Base-by-base conservation (phyloP, 2,888 invertebrate genomes). In the Melitaea athalia region DNA sequence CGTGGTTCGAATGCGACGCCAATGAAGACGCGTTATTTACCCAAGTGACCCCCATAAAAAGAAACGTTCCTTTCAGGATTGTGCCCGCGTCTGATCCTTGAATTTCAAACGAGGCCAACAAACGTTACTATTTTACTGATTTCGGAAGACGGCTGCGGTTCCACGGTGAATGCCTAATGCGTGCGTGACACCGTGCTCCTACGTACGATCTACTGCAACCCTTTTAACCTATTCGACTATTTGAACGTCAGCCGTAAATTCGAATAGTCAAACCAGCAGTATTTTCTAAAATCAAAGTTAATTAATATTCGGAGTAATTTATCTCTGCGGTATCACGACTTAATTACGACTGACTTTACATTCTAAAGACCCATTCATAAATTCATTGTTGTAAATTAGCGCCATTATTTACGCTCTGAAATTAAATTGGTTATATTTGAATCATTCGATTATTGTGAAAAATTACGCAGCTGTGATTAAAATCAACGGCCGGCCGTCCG, bases 1-100 rank as follows among this genome's bases (percentile, higher is more conserved):
- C 74, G 74, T 61, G 67, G 47, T 59, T 59, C 5, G 76, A 70
- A 73, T 75, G 57, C 57, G 63, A 61, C 63, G 38, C 64, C 55
- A 79, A 79, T 81, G 81, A 84, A 86, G 88, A 87, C 84, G 83
- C 85, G 85, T 84, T 88, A 86, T 88, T 86, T 87, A 86, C 86
- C 82, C 82, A 84, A 85, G 80, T 88, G 88, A 88, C 89, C 89
- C 57, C 84, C 80, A 82, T 82, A 85, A 84, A 87, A 86, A 85
- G 84, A 82, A 87, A 83, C 78, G 84, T 79, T 84, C 81, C 83
- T 80, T 76, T 76, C 80, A 81, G 83, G 84, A 85, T 85, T 84
- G 85, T 66, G 77, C 76, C 59, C 74, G 74, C 83, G 82, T 79
- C 78, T 81, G 82, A 81, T 82, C 81, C 78, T 84, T 87, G 88